Evolutionary conservation across 2,797 vertebrate species (phyloP).

Genomic region (Scyliorhinus canicula): DNA sequence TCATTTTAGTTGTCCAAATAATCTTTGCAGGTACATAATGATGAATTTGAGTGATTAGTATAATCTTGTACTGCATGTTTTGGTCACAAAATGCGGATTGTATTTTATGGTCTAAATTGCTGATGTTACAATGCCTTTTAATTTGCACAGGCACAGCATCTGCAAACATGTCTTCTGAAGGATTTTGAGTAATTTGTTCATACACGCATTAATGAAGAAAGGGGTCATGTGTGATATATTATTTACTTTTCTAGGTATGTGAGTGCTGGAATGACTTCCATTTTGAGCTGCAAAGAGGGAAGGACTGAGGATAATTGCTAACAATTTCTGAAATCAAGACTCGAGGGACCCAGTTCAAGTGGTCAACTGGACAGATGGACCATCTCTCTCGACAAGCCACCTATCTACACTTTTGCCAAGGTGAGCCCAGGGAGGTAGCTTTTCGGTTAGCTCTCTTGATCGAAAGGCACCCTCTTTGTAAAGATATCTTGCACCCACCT

Average conservation of each 20-base stretch:
- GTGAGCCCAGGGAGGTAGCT: background rate
- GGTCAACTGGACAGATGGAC: background rate
- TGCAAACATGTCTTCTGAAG: background rate
- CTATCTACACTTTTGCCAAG: background rate
- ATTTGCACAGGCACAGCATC: background rate
- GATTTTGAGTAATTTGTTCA: background rate
- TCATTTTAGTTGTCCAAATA: conserved; percentile 62
- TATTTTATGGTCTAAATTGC: background rate
- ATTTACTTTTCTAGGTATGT: background rate
- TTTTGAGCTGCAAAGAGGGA: background rate
- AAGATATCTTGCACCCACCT: background rate
- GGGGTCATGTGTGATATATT: background rate
- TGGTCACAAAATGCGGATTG: background rate
- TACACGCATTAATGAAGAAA: background rate
- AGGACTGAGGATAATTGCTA: background rate
- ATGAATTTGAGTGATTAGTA: conserved; percentile 21
- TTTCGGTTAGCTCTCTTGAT: background rate
- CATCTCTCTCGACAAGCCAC: background rate
- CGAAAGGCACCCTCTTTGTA: background rate
- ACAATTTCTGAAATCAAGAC: background rate
- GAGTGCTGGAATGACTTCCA: background rate
- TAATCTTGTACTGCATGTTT: conserved; percentile 21
- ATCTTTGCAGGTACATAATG: conserved; percentile 48
- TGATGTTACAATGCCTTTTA: background rate
- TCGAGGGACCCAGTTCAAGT: background rate